Evolutionary conservation across 2,113 vertebrate species (phyloP).

Genomic region (Proteles cristata): DNA sequence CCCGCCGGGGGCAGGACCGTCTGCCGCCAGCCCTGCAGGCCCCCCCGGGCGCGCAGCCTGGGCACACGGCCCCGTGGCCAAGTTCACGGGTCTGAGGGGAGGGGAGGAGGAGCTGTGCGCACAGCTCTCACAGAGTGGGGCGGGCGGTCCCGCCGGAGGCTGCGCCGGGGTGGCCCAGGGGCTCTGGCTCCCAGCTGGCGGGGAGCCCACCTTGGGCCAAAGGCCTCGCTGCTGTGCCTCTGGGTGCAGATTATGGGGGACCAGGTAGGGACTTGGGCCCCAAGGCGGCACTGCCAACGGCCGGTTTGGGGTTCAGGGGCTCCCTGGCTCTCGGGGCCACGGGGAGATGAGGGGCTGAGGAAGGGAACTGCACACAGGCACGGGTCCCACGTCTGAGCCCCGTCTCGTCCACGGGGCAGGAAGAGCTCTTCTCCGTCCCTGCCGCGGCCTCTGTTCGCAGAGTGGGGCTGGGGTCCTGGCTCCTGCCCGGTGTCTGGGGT

Average conservation of each 20-base stretch:
- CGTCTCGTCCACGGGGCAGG: accelerated
- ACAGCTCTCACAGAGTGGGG: accelerated
- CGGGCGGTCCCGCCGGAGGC: accelerated
- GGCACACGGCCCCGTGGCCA: accelerated
- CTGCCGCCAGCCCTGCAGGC: accelerated
- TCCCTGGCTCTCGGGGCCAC: too few species aligned
- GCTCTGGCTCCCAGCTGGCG: neutral
- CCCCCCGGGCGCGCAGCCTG: accelerated
- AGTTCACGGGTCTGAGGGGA: accelerated
- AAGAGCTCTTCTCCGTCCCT: neutral
- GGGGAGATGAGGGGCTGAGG: accelerated
- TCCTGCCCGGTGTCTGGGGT: neutral
- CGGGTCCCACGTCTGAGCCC: accelerated
- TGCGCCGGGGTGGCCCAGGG: accelerated
- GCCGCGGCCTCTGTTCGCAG: accelerated
- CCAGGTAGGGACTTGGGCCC: accelerated
- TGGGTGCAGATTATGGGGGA: neutral
- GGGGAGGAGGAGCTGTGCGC: accelerated
- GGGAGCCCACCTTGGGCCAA: neutral
- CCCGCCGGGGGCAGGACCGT: accelerated
- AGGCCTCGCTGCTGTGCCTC: too few species aligned
- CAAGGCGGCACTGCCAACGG: too few species aligned
- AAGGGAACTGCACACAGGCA: accelerated
- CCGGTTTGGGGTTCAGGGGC: neutral
- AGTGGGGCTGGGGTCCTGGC: neutral